These are phyloP conservation scores for Saccostrea cuccullata DNA, from an alignment of 1,140 invertebrate genomes.

Conservation along the genomic window DNA sequence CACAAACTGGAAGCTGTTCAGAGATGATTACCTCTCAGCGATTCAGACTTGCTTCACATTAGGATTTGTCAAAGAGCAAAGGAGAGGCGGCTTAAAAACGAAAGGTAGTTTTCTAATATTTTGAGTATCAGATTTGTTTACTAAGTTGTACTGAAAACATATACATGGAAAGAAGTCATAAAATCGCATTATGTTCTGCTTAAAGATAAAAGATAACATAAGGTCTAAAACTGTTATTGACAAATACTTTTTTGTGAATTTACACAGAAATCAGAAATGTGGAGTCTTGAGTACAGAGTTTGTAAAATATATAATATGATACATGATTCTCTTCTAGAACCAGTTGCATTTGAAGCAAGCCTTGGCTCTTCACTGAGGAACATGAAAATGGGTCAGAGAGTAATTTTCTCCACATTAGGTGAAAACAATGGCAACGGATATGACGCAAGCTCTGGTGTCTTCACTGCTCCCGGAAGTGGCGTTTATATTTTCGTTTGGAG, in stretches of 20 bases:
- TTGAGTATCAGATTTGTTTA: too few species aligned
- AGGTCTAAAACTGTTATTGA: too few species aligned
- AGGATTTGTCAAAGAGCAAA: background rate
- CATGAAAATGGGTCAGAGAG: background rate
- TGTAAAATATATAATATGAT: background rate
- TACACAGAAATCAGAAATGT: too few species aligned
- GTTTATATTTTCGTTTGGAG: background rate
- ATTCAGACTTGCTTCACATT: background rate
- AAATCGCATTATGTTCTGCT: too few species aligned
- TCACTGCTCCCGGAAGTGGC: slow-evolving; percentile 10
- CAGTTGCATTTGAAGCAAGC: background rate
- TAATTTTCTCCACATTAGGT: background rate
- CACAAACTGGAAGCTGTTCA: background rate
- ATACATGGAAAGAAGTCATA: too few species aligned
- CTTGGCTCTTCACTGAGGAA: background rate
- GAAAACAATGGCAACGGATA: background rate
- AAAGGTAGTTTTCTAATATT: background rate
- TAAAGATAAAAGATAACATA: too few species aligned
- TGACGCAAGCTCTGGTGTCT: background rate
- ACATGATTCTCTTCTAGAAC: background rate
- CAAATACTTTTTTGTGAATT: too few species aligned
- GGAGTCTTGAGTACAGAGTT: too few species aligned
- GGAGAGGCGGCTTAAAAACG: background rate
- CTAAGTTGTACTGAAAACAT: too few species aligned
- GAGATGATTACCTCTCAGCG: background rate